These are phyloP conservation scores for Oeneis ivallda DNA, from an alignment of 2,888 invertebrate genomes.

Conservation along the genomic window DNA sequence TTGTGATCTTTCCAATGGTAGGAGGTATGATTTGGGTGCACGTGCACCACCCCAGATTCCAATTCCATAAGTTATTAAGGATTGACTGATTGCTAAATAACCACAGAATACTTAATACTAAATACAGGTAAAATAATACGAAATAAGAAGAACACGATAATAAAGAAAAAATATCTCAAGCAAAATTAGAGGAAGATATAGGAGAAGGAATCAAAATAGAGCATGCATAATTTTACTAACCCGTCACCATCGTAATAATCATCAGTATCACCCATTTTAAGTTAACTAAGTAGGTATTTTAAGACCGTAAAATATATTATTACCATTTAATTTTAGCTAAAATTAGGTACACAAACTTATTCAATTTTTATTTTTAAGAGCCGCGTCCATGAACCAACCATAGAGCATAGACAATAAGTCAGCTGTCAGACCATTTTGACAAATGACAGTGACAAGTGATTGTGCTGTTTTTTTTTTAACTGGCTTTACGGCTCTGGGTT, in stretches of 20 bases:
- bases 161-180: background rate
- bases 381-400: background rate
- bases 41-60: too few relatives aligned
- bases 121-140: background rate
- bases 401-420: too few relatives aligned
- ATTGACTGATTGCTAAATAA: too few relatives aligned
- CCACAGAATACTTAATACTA: background rate
- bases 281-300: constrained; percentile 27
- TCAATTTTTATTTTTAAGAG: constrained; percentile 4
- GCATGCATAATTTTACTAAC: constrained; percentile 64
- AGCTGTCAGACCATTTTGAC: too few relatives aligned
- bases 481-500: background rate
- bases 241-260: constrained; percentile 77
- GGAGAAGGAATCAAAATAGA: constrained; percentile 27
- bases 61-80: too few relatives aligned
- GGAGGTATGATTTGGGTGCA: too few relatives aligned
- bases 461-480: background rate
- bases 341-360: constrained; percentile 25
- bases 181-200: too few relatives aligned
- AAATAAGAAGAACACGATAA: constrained; percentile 4
- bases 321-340: constrained; percentile 52
- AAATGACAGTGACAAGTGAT: background rate
- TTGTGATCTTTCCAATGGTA: too few relatives aligned
- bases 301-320: constrained; percentile 51
- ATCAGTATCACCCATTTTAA: constrained; percentile 69